Percentiles rank a stretch among this genome's conserved stretches.
Evolutionary conservation across 2,797 vertebrate genomes (phyloP).

Genomic region (Knipowitschia caucasica): DNA sequence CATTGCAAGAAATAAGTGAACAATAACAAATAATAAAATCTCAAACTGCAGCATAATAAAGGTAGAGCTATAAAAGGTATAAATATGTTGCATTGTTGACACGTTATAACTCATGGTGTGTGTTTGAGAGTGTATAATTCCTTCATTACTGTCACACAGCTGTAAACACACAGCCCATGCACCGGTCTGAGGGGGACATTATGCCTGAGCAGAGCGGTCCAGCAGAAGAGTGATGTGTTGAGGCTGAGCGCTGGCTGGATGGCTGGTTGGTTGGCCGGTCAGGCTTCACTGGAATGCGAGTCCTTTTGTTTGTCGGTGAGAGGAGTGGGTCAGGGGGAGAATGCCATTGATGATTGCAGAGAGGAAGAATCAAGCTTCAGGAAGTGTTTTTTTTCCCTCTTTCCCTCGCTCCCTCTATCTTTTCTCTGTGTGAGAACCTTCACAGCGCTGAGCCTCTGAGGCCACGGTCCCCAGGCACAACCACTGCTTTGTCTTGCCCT

Average conservation of each 20-base stretch:
- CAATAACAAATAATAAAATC: no score
- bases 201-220: conserved; percentile 47
- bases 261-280: conserved; percentile 68
- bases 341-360: conserved; percentile 82
- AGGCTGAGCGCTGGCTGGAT: conserved; percentile 61
- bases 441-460: conserved; percentile 71
- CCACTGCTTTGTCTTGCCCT: conserved; percentile 80
- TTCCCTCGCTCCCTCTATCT: conserved; percentile 45
- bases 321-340: conserved; percentile 78
- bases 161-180: no score
- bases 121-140: no score
- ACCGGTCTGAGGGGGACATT: conserved; percentile 14
- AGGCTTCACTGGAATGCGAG: conserved; percentile 78
- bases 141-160: no score
- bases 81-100: no score
- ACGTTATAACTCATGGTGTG: no score
- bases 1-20: no score
- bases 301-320: conserved; percentile 78
- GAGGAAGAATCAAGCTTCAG: conserved; percentile 82
- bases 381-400: conserved; percentile 74
- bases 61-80: no score
- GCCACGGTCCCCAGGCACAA: conserved; percentile 78
- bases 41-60: no score
- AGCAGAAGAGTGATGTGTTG: conserved; percentile 66
- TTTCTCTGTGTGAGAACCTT: conserved; percentile 79